Base-by-base conservation (phyloP, 2,113 vertebrate genomes). In the Melierax canorus region DNA sequence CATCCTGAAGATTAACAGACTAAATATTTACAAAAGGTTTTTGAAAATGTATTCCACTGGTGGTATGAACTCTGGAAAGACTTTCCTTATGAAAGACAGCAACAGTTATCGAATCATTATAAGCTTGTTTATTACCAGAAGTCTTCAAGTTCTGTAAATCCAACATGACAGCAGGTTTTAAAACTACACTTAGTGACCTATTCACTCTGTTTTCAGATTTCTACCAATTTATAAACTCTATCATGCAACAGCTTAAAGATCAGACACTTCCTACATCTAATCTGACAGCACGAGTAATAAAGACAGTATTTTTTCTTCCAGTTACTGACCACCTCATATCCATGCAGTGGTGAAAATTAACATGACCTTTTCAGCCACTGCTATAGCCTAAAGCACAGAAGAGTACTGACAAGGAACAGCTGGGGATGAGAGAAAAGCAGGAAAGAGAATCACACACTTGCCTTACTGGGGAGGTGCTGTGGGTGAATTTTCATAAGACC, bases 111-210 rank as follows among this genome's bases (percentile, higher is more conserved):
- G 88, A 94, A 90, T 90, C 81, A 95, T 94, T 59, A 53, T 69
- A 83, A 48, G n/a, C 66, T 80, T 94, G 84, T 87, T 95, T 90
- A 93, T 86, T 82, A 92, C 20, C 56, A 88, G 62, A 85, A 94
- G 51, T 74, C 68, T 64, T 88, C 46, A 77, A 80, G 27, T 92
- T 72, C 71, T 63, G 48, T 67, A 97, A 97, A 97, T 93, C 36
- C 73, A 94, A 90, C 66, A n/a, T 45, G 74, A 92, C 90, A 96
- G 86, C 23, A 60, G 50, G 46, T 94, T 94, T 94, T 87, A 92
- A 93, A 96, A 66, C 79, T 92, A 92, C 50, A 72, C n/a, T 66
- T 69, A 76, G 45, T 71, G 88, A 91, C 90, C 94, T 94, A 90
- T 74, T 94, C 80, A 75, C n/a, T 81, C 41, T 15, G 29, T 53